Base-by-base conservation (phyloP, 2,888 invertebrate genomes). In the Apotomis turbidana region DNA sequence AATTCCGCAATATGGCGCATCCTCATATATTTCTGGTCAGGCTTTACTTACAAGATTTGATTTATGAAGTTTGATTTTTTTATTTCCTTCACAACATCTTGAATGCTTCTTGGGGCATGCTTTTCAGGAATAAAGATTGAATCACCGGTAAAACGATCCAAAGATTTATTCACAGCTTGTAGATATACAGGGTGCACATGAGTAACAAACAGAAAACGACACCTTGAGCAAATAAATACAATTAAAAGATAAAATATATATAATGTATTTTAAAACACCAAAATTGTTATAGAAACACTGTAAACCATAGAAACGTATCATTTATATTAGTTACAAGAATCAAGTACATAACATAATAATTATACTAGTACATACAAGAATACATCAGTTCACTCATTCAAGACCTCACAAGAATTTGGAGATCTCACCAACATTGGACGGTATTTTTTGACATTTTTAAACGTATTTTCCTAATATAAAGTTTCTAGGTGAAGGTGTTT, bases 281-380 rank as follows among this genome's bases (percentile, higher is more conserved):
- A 90, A 84, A 83, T 81, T 71, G 84, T 83, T 86, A 89, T 87
- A 88, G 85, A 89, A 89, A 87, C 90, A 91, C 90, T 90, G 90
- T 91, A 91, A 86, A 90, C 78, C 87, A 87, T 90, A 91, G 85
- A 91, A 91, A 88, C 83, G 87, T 78, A 74, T 83, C 83, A 84
- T 85, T 89, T 68, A 89, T 89, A 90, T 87, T 89, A 87, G 81
- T 86, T 90, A 89, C 83, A 86, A 83, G 77, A 78, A 78, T 76
- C 72, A 78, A 81, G 78, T 80, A 81, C 78, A 80, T 81, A 85
- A 81, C 80, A 82, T 80, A 80, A 79, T 77, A 78, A 81, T 79
- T 78, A 81, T 77, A 78, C 80, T 81, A 84, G 79, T 76, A 83
- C 82, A 81, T 63, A 51, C 51, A 61, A 49, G 36, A 2, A 27